A percentile compares a stretch with the other conserved stretches of the same genome.
phyloP scores from a whole-genome alignment of 2,113 vertebrate species.

The Hemiscyllium ocellatum region DNA sequence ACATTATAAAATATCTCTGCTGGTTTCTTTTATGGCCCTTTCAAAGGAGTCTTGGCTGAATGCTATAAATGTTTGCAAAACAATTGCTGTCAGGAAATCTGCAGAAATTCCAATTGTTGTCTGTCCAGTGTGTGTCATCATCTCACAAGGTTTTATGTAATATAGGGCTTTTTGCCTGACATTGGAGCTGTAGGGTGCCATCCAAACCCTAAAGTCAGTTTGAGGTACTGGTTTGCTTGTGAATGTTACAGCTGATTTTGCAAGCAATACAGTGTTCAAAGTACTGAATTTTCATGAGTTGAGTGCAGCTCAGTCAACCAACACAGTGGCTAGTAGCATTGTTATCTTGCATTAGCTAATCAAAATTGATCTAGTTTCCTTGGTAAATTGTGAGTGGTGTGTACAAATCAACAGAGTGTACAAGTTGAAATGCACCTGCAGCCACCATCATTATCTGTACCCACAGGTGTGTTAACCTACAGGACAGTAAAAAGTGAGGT shows the following conservation, averaged over 20 bases:
- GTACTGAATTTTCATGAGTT: neutral
- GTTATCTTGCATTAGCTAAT: neutral
- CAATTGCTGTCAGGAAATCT: neutral
- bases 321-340: neutral
- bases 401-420: neutral
- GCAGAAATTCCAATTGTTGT: neutral
- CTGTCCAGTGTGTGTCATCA: neutral
- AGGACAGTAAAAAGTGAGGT: too few species aligned
- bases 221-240: neutral
- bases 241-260: too few species aligned
- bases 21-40: neutral
- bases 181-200: neutral
- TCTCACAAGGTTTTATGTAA: neutral
- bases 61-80: neutral
- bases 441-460: neutral
- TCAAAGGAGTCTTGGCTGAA: neutral
- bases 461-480: neutral
- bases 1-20: neutral
- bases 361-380: neutral
- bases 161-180: neutral
- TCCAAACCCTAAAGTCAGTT: neutral
- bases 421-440: neutral
- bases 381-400: neutral
- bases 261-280: neutral
- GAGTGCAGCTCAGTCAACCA: neutral